Evolutionary conservation across 2,888 invertebrate species (phyloP).

Genomic region (Tetragnatha montana): DNA sequence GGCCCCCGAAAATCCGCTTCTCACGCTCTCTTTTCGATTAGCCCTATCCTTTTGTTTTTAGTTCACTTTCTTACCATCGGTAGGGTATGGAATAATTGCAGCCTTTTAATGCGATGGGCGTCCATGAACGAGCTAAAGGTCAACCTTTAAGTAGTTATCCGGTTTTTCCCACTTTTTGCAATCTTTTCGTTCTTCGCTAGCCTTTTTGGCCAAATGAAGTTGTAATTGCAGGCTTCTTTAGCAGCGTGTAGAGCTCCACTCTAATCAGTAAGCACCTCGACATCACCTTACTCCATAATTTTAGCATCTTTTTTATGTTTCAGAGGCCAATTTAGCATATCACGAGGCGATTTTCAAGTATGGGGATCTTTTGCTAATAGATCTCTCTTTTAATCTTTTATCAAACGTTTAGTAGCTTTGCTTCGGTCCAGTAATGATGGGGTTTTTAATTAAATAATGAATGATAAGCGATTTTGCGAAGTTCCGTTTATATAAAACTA

Average conservation of each 20-base stretch:
- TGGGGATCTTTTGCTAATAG: too few species aligned
- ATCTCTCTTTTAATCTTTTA: not conserved
- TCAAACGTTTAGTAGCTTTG: not conserved
- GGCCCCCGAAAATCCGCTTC: conserved; percentile 30
- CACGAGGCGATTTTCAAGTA: not conserved
- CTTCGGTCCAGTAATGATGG: not conserved
- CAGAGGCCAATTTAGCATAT: conserved; percentile 1
- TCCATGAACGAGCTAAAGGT: conserved; percentile 52
- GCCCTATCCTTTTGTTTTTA: conserved; percentile 6
- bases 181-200: conserved; percentile 6
- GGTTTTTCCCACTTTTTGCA: conserved; percentile 36
- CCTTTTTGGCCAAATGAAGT: conserved; percentile 49
- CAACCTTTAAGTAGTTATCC: conserved; percentile 59
- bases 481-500: too few species aligned
- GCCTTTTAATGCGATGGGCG: conserved; percentile 53
- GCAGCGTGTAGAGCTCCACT: conserved; percentile 17
- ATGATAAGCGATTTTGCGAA: too few species aligned
- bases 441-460: not conserved
- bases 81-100: conserved; percentile 52
- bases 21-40: conserved; percentile 53
- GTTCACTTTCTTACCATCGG: conserved; percentile 8
- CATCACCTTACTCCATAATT: not conserved
- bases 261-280: conserved; percentile 12
- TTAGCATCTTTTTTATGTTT: conserved; percentile 6
- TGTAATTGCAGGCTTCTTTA: conserved; percentile 58